Evolutionary conservation across 2,113 vertebrate species (phyloP), one percentile per base, ranked within the genome.

Genomic region (Oryzias javanicus): DNA sequence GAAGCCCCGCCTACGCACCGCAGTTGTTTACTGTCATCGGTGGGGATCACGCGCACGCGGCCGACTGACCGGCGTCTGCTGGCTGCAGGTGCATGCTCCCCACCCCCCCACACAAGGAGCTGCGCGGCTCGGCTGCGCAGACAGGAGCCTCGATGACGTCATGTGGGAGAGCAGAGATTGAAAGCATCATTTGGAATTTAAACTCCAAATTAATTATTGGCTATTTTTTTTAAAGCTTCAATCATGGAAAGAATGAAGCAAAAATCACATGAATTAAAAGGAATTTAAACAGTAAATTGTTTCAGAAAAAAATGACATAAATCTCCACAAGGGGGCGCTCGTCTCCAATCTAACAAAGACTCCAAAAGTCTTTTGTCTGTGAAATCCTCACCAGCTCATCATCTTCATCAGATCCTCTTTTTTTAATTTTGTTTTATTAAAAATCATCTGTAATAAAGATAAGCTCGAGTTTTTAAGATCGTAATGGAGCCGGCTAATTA

Each of bases 311-410:
- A 15, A 44, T 27, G 16, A 15, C 35, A 48, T 19, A 41, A 67
- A 62, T 72, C 17, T 40, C 83, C 88, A 79, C 86, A 25, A 82
- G 86, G 56, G 80, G 86, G 74, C 83, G 76, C 74, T 51, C 60
- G 40, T 12, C 64, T 48, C 7, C 74, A 12, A 41, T 6, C 14
- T 24, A 14, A 18, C 19, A 13, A 0, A 45, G 0, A 1, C 12
- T 4, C 17, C 17, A 49, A 10, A 18, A 0, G n/a, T 13, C 47
- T 40, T 55, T 45, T 13, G 20, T 74, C 15, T 50, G 19, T n/a
- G n/a, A n/a, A n/a, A 35, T 35, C 35, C 10, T 35, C 35, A 35
- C 35, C 35, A 35, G 12, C 35, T 35, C 35, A 8, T 12, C 35
- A 35, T 35, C 35, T 35, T 35, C 35, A 12, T 35, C 35, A 35